Percentiles rank a stretch among this genome's conserved stretches.
Evolutionary conservation across 2,888 invertebrate species (phyloP).

Genomic region (Nomada ruficornis): DNA sequence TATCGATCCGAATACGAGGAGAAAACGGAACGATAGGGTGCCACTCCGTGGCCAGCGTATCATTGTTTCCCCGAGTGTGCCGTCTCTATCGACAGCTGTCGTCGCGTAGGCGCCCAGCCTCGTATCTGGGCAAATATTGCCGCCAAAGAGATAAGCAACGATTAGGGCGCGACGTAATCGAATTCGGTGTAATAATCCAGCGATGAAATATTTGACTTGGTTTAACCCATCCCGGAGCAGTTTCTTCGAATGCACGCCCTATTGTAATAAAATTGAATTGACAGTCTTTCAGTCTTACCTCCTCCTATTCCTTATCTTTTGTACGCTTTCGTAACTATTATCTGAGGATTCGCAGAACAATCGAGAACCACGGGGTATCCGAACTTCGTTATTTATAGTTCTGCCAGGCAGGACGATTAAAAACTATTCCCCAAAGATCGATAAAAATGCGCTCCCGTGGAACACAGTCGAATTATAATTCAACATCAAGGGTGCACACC

Average conservation of each 20-base stretch:
- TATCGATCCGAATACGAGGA: constrained; percentile 35
- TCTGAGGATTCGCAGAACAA: too few relatives aligned
- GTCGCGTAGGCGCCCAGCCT: not conserved
- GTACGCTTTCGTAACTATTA: too few relatives aligned
- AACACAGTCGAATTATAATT: constrained; percentile 46
- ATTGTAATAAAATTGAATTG: not conserved
- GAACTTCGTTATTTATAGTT: not conserved
- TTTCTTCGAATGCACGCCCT: not conserved
- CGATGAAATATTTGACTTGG: not conserved
- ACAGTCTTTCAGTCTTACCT: too few relatives aligned
- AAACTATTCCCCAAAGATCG: constrained; percentile 23
- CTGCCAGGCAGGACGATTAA: not conserved
- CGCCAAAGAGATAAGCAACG: constrained; percentile 35
- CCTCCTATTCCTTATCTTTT: not conserved
- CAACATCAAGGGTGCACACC: constrained; percentile 21
- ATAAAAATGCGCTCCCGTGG: not conserved
- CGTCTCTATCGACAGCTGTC: constrained; percentile 44
- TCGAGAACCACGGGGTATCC: not conserved
- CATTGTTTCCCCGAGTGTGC: constrained; percentile 36
- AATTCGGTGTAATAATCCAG: constrained; percentile 8
- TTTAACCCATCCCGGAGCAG: not conserved
- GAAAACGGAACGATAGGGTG: constrained; percentile 39
- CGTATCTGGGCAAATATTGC: constrained; percentile 52
- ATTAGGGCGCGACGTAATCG: constrained; percentile 4
- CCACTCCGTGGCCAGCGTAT: constrained; percentile 19